Conservation (phyloP, 1,140 invertebrate species). For the Wiebesia pumilae region DNA sequence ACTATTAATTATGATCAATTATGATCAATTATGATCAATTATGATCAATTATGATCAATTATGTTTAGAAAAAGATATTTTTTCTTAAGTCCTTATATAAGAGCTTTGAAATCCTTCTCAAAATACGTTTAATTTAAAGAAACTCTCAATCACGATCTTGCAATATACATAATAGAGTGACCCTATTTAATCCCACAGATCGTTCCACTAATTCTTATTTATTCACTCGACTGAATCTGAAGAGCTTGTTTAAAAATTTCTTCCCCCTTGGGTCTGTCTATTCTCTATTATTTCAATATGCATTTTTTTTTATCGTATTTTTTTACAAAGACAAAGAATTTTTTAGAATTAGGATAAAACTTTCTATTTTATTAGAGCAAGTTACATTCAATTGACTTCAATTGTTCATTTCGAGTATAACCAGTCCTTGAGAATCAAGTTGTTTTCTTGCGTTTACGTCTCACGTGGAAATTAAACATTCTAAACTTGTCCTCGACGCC, state of each 20-base stretch:
- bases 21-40: too few relatives aligned
- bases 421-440: constrained; percentile 3
- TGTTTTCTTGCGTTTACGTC: background rate
- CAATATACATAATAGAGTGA: background rate
- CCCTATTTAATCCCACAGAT: background rate
- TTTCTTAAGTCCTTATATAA: too few relatives aligned
- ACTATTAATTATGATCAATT: too few relatives aligned
- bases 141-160: background rate
- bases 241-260: background rate
- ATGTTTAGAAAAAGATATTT: too few relatives aligned
- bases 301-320: too few relatives aligned
- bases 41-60: too few relatives aligned
- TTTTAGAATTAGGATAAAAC: background rate
- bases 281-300: background rate
- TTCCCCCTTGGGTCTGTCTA: background rate
- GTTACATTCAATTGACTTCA: background rate
- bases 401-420: background rate
- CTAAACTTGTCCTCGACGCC: constrained; percentile 10
- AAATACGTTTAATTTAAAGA: background rate
- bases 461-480: constrained; percentile 15
- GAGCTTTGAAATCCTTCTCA: too few relatives aligned
- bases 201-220: constrained; percentile 20
- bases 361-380: constrained; percentile 5
- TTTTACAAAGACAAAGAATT: background rate
- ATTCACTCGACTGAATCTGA: background rate